Conservation (phyloP, 2,797 vertebrate species). For the Chelmon rostratus region DNA sequence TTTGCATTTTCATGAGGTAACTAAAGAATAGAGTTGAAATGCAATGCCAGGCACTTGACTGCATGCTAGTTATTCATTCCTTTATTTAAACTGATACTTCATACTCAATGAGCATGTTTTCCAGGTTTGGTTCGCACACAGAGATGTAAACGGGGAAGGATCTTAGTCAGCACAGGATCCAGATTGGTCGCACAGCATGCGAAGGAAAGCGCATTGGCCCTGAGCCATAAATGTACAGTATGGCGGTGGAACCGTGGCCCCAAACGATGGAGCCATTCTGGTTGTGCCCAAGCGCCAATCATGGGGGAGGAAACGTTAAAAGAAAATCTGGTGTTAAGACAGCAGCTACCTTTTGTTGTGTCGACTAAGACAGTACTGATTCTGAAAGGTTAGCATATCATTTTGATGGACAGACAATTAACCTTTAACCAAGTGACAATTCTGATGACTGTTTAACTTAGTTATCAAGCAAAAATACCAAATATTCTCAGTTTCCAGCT, state of each 20-base stretch:
- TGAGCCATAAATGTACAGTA: conserved; percentile 48
- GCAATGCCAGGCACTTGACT: conserved; percentile 10
- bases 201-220: conserved; percentile 62
- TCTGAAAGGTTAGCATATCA: neutral
- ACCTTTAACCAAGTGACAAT: too few relatives aligned
- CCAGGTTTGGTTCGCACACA: conserved; percentile 43
- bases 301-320: neutral
- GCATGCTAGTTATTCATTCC: conserved; percentile 2
- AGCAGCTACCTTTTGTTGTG: neutral
- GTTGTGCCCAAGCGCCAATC: neutral
- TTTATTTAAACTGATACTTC: conserved; percentile 12
- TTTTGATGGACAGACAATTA: neutral
- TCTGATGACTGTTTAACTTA: too few relatives aligned
- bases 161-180: conserved; percentile 81
- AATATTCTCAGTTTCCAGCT: neutral
- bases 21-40: conserved; percentile 14
- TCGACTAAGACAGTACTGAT: too few relatives aligned
- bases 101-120: conserved; percentile 20
- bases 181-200: conserved; percentile 81
- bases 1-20: conserved; percentile 56
- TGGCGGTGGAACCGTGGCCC: conserved; percentile 35
- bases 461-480: neutral
- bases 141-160: conserved; percentile 43
- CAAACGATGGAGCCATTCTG: neutral
- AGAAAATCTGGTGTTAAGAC: neutral